Percentiles rank a stretch among this genome's conserved stretches.
These are phyloP conservation scores for Polypterus senegalus DNA, from an alignment of 2,113 vertebrate species.

Conservation along the genomic window DNA sequence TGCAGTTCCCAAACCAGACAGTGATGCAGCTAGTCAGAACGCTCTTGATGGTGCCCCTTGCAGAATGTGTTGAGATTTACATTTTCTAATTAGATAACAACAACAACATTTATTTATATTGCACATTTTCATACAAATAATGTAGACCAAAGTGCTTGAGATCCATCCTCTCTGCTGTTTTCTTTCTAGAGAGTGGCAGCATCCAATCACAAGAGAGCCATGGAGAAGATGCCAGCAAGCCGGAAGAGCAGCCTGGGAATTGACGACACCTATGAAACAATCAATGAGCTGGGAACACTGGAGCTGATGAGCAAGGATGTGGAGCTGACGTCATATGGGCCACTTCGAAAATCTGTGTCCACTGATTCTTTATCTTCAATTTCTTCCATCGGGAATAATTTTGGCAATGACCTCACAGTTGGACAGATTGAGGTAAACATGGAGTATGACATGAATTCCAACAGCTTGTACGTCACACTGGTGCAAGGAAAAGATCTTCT, in stretches of 20 bases:
- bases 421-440: conserved; percentile 88
- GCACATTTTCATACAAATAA: too few relatives aligned
- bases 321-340: conserved; percentile 53
- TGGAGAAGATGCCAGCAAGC: conserved; percentile 27
- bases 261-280: conserved; percentile 67
- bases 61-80: too few relatives aligned
- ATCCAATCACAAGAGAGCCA: conserved; percentile 43
- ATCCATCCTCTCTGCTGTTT: background rate
- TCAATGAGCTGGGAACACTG: conserved; percentile 80
- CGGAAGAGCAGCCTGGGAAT: conserved; percentile 68
- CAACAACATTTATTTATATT: too few relatives aligned
- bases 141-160: too few relatives aligned
- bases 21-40: too few relatives aligned
- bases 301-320: conserved; percentile 84
- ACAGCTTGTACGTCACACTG: conserved; percentile 60
- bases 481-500: conserved; percentile 94
- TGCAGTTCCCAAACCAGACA: too few relatives aligned
- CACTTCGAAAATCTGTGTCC: conserved; percentile 73
- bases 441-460: conserved; percentile 55
- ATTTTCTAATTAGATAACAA: too few relatives aligned
- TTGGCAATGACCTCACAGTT: conserved; percentile 83
- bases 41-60: too few relatives aligned
- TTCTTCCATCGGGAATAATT: conserved; percentile 90
- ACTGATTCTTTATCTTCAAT: conserved; percentile 87
- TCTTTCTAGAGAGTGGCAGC: conserved; percentile 48